These are phyloP conservation scores for Drosophila histrio DNA, from an alignment of 2,888 invertebrate species.

Conservation along the genomic window DNA sequence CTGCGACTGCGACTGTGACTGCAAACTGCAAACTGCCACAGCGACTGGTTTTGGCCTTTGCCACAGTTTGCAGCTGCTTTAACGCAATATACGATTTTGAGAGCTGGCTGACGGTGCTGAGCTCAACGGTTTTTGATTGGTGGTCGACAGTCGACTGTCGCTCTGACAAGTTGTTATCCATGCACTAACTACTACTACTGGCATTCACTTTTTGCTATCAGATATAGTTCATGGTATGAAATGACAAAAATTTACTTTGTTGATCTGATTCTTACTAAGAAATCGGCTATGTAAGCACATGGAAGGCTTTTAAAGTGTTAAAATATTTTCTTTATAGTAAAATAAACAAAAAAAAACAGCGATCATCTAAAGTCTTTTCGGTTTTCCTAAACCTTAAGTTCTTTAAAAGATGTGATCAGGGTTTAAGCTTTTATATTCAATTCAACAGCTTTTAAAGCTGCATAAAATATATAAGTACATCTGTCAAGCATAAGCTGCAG, in stretches of 20 bases:
- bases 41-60: conserved; percentile 13
- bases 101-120: conserved; percentile 33
- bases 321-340: too few species aligned
- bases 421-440: neutral
- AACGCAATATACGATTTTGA: conserved; percentile 45
- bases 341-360: too few species aligned
- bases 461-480: too few species aligned
- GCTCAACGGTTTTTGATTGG: conserved; percentile 63
- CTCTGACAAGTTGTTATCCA: conserved; percentile 45
- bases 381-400: neutral
- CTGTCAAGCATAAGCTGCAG: neutral
- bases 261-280: too few species aligned
- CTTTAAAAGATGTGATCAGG: neutral
- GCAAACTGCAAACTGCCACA: neutral
- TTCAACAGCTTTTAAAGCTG: neutral
- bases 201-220: neutral
- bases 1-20: conserved; percentile 28
- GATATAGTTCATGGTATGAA: too few species aligned
- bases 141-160: conserved; percentile 30
- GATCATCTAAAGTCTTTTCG: too few species aligned
- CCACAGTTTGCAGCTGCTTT: conserved; percentile 38
- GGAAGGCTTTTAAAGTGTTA: too few species aligned
- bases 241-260: too few species aligned
- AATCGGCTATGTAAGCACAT: too few species aligned
- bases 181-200: conserved; percentile 30